A percentile compares a stretch with the other conserved stretches of the same genome.
These are phyloP conservation scores for Pachliopta kotzebuea DNA, from an alignment of 2,888 invertebrate genomes.

Conservation along the genomic window DNA sequence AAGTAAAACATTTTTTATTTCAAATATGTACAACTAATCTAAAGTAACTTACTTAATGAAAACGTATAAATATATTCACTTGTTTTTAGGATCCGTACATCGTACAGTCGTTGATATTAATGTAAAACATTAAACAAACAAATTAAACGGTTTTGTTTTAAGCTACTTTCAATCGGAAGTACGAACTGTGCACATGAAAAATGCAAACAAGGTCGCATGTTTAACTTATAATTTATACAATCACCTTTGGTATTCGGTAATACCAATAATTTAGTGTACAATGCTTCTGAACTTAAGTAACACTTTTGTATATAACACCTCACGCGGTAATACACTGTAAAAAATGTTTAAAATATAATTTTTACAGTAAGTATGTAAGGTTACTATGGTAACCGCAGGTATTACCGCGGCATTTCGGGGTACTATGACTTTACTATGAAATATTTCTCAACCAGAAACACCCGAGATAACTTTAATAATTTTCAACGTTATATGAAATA, in stretches of 20 bases:
- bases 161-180: conserved; percentile 30
- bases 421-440: no score
- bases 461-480: no score
- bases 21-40: no score
- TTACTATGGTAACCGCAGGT: no score
- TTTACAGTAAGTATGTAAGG: background rate
- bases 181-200: conserved; percentile 30
- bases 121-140: background rate
- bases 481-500: no score
- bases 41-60: no score
- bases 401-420: no score
- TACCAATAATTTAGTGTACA: conserved; percentile 16
- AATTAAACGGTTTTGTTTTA: background rate
- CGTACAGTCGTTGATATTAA: background rate
- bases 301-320: background rate
- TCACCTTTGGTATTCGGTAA: conserved; percentile 13
- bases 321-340: conserved; percentile 8
- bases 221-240: conserved; percentile 18
- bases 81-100: no score
- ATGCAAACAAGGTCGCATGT: conserved; percentile 29
- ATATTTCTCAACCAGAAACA: no score
- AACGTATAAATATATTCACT: no score
- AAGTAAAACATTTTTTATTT: no score
- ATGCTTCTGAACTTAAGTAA: conserved; percentile 11
- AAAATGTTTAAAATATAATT: conserved; percentile 3